Base-by-base conservation (phyloP, 1,140 invertebrate species). In the Neodiprion fabricii region DNA sequence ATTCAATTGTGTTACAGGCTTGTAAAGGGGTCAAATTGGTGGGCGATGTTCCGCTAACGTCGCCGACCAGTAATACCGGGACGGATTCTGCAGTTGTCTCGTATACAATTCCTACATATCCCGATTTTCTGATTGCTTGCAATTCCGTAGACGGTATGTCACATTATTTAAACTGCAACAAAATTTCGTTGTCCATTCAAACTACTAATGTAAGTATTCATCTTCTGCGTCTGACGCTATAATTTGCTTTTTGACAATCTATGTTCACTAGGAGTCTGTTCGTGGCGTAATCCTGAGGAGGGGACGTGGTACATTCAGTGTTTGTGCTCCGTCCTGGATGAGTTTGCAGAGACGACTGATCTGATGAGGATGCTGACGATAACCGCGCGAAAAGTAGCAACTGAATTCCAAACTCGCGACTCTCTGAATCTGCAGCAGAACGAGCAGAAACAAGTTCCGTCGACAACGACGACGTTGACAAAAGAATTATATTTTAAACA, bases 221-320 rank as follows among this genome's bases (percentile, higher is more conserved):
- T 61, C 1, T 8, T 61, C 53, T 1, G 53, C n/a, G 53, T 5
- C 28, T 2, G 8, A 71, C 47, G 40, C 11, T 66, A 14, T 14
- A 69, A 69, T 48, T 71, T 71, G 10, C 48, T 47, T 14, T 11
- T 28, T 28, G 11, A 9, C n/a, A 11, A 12, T 61, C 70, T 74
- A 75, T 75, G 76, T 23, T 77, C 83, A 79, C 21, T 73, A 93
- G 94, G 93, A 75, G 92, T 91, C 77, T 93, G 89, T 81, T 92
- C 93, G 0, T 95, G 92, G 92, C 85, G 93, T 48, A 92, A 93
- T 85, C 91, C 91, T 7, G 84, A 85, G 7, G 85, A 90, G 40
- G 92, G 92, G 0, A 92, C 93, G 0, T 95, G 93, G 93, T 95
- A 94, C 80, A 89, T 95, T 12, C 93, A 95, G 79, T 89, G 90